phyloP scores from a whole-genome alignment of 2,113 vertebrate species.

The Jaculus jaculus region DNA sequence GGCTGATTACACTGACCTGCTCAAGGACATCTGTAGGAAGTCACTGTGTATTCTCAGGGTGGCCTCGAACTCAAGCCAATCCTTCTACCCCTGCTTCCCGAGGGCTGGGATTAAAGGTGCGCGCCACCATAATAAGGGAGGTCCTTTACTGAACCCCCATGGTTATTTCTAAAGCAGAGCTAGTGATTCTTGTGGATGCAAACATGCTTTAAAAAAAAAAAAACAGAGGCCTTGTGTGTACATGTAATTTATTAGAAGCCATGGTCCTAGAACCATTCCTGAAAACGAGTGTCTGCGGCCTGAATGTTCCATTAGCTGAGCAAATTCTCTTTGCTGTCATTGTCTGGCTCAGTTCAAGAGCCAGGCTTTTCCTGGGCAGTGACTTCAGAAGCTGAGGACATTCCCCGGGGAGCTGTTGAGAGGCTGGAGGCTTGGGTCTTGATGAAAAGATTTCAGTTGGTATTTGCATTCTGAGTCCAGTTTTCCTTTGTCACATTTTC shows the following conservation, averaged over 20 bases:
- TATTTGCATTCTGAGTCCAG: neutral
- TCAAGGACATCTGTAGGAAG: neutral
- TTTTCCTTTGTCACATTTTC: conserved; percentile 3
- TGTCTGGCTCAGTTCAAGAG: neutral
- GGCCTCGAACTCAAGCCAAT: too few species aligned
- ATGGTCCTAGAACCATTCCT: neutral
- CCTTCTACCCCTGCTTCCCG: too few species aligned
- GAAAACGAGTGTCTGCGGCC: neutral
- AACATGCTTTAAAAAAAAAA: neutral
- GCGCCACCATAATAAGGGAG: neutral
- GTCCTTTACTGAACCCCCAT: neutral
- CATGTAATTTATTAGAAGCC: neutral
- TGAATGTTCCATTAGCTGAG: neutral
- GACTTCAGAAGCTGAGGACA: neutral
- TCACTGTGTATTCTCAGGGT: too few species aligned
- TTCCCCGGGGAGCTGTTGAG: neutral
- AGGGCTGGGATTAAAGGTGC: too few species aligned
- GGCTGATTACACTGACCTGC: neutral
- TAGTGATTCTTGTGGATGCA: neutral
- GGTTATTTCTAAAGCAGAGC: neutral
- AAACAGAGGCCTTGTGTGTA: neutral
- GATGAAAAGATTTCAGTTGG: neutral
- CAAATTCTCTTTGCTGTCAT: neutral
- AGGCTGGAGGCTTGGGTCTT: conserved; percentile 20
- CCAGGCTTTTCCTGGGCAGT: neutral